Percentiles rank a stretch among this genome's conserved stretches.
These are phyloP conservation scores for Rhyacophila brunnea DNA, from an alignment of 1,140 invertebrate species.

Conservation along the genomic window DNA sequence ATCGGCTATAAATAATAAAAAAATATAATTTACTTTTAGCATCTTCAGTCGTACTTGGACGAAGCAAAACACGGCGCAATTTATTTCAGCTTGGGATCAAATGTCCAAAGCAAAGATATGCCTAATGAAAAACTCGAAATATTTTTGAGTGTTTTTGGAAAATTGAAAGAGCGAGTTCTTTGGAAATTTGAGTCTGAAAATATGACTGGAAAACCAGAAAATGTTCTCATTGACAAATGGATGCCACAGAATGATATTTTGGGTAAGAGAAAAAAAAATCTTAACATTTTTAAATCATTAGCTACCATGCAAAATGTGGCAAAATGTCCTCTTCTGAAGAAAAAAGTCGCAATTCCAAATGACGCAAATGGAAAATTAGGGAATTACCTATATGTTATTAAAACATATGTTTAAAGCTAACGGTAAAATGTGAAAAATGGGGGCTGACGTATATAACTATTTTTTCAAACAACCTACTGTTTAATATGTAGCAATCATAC, in stretches of 20 bases:
- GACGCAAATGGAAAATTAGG: too few relatives aligned
- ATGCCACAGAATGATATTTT: slow-evolving; percentile 64
- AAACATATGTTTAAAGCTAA: too few relatives aligned
- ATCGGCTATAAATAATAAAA: too few relatives aligned
- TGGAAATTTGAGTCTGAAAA: slow-evolving; percentile 63
- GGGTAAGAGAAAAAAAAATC: slow-evolving; percentile 33
- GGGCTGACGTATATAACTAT: too few relatives aligned
- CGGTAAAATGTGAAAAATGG: too few relatives aligned
- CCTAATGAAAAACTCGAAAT: slow-evolving; percentile 45
- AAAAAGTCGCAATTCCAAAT: too few relatives aligned
- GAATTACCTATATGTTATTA: too few relatives aligned
- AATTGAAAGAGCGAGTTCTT: slow-evolving; percentile 57
- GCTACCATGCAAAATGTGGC: too few relatives aligned
- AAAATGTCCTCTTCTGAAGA: too few relatives aligned
- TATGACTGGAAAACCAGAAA: slow-evolving; percentile 47
- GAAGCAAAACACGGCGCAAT: slow-evolving; percentile 26
- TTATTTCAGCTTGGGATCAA: slow-evolving; percentile 28
- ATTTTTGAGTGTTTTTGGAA: slow-evolving; percentile 55
- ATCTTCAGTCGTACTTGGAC: slow-evolving; percentile 22
- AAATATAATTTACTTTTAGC: slow-evolving; percentile 11
- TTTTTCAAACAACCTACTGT: too few relatives aligned
- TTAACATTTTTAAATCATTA: too few relatives aligned
- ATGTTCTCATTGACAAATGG: slow-evolving; percentile 63
- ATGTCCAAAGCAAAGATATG: slow-evolving; percentile 42
- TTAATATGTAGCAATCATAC: too few relatives aligned